Conservation (phyloP, 2,888 invertebrate genomes). For the Papilio gigon region DNA sequence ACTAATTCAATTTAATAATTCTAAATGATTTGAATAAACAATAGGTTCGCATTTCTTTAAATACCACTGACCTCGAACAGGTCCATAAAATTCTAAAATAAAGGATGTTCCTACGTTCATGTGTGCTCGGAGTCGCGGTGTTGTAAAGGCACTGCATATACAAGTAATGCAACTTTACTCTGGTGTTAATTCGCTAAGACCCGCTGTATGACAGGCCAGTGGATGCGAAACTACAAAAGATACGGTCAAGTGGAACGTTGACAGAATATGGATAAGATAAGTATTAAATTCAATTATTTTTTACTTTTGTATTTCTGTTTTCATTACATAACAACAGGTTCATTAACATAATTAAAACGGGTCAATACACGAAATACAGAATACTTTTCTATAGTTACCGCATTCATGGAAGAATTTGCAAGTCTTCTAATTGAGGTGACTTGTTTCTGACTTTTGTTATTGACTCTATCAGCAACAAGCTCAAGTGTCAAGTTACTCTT, state of each 20-base stretch:
- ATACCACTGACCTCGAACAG: slow-evolving; percentile 5
- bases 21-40: neutral
- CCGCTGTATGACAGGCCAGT: slow-evolving; percentile 72
- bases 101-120: slow-evolving; percentile 18
- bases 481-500: neutral
- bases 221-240: slow-evolving; percentile 74
- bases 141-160: slow-evolving; percentile 52
- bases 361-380: neutral
- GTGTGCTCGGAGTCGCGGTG: slow-evolving; percentile 52
- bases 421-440: neutral
- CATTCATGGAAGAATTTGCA: neutral
- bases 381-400: neutral
- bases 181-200: slow-evolving; percentile 77
- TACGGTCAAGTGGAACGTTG: slow-evolving; percentile 54
- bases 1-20: neutral
- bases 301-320: neutral
- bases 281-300: slow-evolving; percentile 23
- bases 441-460: neutral
- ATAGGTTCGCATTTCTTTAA: neutral
- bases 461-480: neutral
- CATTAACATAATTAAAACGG: neutral
- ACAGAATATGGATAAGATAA: slow-evolving; percentile 54
- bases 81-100: slow-evolving; percentile 30
- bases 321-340: neutral
- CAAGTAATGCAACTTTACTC: slow-evolving; percentile 65